Percentiles rank a stretch among this genome's conserved stretches.
Evolutionary conservation across 2,888 invertebrate species (phyloP).

Genomic region (Heliconius charithonia): DNA sequence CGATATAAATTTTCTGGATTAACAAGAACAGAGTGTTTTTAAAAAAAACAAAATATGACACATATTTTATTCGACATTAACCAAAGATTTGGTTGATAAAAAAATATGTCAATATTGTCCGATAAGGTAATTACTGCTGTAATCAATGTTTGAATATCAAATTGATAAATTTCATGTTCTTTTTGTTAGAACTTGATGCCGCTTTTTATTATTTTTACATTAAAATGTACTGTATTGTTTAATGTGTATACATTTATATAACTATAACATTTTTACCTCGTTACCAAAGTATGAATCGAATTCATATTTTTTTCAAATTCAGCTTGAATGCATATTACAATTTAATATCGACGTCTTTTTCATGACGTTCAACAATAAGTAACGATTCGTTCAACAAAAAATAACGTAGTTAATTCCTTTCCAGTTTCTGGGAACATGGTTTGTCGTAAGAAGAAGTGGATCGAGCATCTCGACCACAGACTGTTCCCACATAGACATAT

Average conservation of each 20-base stretch:
- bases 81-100: not conserved
- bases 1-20: too few relatives aligned
- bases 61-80: not conserved
- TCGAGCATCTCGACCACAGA: constrained; percentile 53
- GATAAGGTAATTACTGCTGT: constrained; percentile 6
- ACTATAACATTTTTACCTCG: not conserved
- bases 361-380: too few relatives aligned
- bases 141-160: constrained; percentile 17
- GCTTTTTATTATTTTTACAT: not conserved
- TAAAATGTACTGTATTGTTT: not conserved
- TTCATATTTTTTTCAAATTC: too few relatives aligned
- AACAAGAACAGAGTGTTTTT: too few relatives aligned
- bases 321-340: too few relatives aligned
- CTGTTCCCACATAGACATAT: constrained; percentile 60
- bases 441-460: constrained; percentile 56
- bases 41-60: not conserved
- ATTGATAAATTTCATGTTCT: constrained; percentile 3
- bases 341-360: too few relatives aligned
- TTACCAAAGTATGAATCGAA: too few relatives aligned
- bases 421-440: constrained; percentile 68
- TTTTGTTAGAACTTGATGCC: not conserved
- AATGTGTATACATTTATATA: not conserved
- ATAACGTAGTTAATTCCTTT: constrained; percentile 32
- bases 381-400: not conserved
- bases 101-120: constrained; percentile 4